Conservation (phyloP, 2,888 invertebrate species). For the Galerucella nymphaeae region DNA sequence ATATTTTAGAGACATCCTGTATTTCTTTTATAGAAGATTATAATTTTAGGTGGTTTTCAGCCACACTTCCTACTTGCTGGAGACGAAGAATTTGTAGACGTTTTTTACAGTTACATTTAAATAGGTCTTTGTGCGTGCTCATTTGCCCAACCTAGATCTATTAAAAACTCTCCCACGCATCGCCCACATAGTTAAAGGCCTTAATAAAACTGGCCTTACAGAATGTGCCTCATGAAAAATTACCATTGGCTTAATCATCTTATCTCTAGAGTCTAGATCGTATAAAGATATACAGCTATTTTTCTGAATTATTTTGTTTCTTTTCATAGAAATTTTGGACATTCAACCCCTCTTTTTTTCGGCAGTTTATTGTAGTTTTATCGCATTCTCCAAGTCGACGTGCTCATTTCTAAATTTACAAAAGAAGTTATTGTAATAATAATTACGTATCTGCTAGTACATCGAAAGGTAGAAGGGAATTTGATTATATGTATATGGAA, state of each 20-base stretch:
- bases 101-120: conserved; percentile 17
- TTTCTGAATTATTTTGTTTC: neutral
- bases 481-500: too few species aligned
- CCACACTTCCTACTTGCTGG: conserved; percentile 1
- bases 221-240: neutral
- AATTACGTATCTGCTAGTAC: too few species aligned
- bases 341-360: neutral
- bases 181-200: conserved; percentile 26
- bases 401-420: too few species aligned
- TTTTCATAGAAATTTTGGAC: neutral
- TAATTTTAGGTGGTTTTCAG: neutral
- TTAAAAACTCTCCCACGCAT: conserved; percentile 36
- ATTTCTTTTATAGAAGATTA: neutral
- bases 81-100: conserved; percentile 6
- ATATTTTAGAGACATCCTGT: conserved; percentile 1
- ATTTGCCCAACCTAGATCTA: conserved; percentile 38
- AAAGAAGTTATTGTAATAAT: too few species aligned
- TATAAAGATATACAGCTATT: neutral
- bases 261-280: neutral
- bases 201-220: conserved; percentile 22
- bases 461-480: too few species aligned
- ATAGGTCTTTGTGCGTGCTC: conserved; percentile 33
- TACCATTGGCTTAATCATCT: neutral
- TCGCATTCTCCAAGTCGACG: neutral
- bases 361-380: neutral